Evolutionary conservation across 1,140 invertebrate species (phyloP).

Genomic region (Drosophila elegans): DNA sequence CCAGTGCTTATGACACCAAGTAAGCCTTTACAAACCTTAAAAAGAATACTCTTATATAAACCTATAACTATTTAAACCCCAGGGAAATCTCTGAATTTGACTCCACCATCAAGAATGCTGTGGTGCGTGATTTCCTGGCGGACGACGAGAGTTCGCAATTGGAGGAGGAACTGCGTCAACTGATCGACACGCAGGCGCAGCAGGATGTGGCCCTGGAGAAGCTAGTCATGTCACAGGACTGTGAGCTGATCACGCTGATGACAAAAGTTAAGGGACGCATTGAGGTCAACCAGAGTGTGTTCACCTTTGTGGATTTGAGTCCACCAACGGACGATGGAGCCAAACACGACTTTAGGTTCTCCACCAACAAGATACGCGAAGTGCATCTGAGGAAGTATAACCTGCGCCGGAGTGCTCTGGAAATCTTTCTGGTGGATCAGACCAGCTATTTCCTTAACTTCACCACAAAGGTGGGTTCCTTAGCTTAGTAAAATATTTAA

Average conservation of each 20-base stretch:
- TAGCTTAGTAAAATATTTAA: not conserved
- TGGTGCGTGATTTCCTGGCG: conserved; percentile 77
- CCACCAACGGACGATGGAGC: conserved; percentile 87
- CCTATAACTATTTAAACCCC: not conserved
- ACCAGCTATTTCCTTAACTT: conserved; percentile 90
- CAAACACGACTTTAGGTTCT: conserved; percentile 86
- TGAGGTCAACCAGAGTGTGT: conserved; percentile 88
- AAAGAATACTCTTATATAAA: too few species aligned
- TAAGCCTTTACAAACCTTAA: conserved; percentile 21
- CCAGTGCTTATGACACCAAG: conserved; percentile 80
- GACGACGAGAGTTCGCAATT: conserved; percentile 79
- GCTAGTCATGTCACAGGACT: conserved; percentile 87
- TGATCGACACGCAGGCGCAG: conserved; percentile 76
- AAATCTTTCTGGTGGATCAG: conserved; percentile 89
- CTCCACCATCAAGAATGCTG: conserved; percentile 80
- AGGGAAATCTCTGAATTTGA: conserved; percentile 82
- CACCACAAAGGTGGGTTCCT: conserved; percentile 86
- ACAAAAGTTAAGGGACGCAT: conserved; percentile 88
- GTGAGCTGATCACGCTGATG: conserved; percentile 88
- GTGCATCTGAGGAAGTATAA: conserved; percentile 89
- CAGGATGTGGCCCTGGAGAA: conserved; percentile 86
- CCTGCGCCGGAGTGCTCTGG: conserved; percentile 87
- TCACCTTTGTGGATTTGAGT: conserved; percentile 88
- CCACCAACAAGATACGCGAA: conserved; percentile 87
- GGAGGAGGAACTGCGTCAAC: conserved; percentile 75